Conservation (phyloP, 2,113 vertebrate species). For the Thymallus thymallus region DNA sequence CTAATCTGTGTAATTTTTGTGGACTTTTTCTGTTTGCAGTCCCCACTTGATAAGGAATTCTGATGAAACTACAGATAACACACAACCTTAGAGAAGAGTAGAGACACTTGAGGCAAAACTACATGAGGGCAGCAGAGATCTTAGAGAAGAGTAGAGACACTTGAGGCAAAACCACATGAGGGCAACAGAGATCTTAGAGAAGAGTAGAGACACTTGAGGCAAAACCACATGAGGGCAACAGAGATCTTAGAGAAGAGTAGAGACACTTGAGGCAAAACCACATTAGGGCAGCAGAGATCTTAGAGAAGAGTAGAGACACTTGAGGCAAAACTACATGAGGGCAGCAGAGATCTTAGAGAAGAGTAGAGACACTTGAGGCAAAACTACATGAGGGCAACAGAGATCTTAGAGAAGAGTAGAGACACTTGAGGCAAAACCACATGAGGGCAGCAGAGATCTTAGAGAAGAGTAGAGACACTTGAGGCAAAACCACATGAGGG, state of each 20-base stretch:
- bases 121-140: conserved; percentile 53
- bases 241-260: not conserved
- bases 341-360: conserved; percentile 40
- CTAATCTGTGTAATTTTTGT: too few species aligned
- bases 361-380: not conserved
- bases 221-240: conserved; percentile 56
- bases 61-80: not conserved
- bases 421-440: conserved; percentile 27
- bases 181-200: conserved; percentile 45
- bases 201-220: not conserved
- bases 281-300: conserved; percentile 54
- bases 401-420: not conserved
- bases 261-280: conserved; percentile 26
- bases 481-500: conserved; percentile 47
- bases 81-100: not conserved
- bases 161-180: conserved; percentile 41
- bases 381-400: conserved; percentile 56
- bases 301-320: not conserved
- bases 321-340: conserved; percentile 44
- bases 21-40: too few species aligned
- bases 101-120: conserved; percentile 17
- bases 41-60: not conserved
- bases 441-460: conserved; percentile 53
- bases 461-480: not conserved
- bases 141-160: not conserved